Base-by-base conservation (phyloP, 2,888 invertebrate species). In the Xestia sexstrigata region DNA sequence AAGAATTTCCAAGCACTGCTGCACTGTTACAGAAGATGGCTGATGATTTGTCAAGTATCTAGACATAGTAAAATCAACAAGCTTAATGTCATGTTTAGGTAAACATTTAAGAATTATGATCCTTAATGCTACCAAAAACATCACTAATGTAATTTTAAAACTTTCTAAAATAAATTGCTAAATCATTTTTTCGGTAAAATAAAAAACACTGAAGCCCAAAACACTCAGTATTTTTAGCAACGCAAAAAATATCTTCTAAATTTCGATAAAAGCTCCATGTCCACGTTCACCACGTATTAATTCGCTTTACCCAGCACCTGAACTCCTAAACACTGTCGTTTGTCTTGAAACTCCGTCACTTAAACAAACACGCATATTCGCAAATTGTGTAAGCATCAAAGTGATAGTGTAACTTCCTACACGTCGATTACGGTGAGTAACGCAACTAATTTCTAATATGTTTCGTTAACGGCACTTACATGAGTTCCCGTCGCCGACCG, bases 401-500 rank as follows among this genome's bases (percentile, higher is more conserved):
- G 91, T 93, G 93, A 93, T 94, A 93, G 92, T 89, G 87, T 88
- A 95, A 95, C 92, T 95, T 93, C 87, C 88, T 91, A 91, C 89
- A 88, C 89, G 92, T 94, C 94, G 94, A 95, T 95, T 94, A 94
- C 90, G 89, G 93, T 92, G 92, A 94, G 93, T 94, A 94, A 94
- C 92, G 91, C 90, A 93, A 95, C 95, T 94, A 95, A 95, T 96
- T 94, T 95, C 94, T 94, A 95, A 95, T 95, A 95, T 94, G 93
- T 95, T 95, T 93, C 93, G 94, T 94, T 94, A 95, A 94, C 93
- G 93, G 94, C 94, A 95, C 93, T 95, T 95, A 91, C 92, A 92
- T 91, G 92, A 94, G 94, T 94, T 94, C 86, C 87, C 87, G 83
- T 87, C 92, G 89, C 89, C 89, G 88, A 74, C 83, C 83, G 81